phyloP scores from a whole-genome alignment of 2,113 vertebrate species.

The Colius striatus region DNA sequence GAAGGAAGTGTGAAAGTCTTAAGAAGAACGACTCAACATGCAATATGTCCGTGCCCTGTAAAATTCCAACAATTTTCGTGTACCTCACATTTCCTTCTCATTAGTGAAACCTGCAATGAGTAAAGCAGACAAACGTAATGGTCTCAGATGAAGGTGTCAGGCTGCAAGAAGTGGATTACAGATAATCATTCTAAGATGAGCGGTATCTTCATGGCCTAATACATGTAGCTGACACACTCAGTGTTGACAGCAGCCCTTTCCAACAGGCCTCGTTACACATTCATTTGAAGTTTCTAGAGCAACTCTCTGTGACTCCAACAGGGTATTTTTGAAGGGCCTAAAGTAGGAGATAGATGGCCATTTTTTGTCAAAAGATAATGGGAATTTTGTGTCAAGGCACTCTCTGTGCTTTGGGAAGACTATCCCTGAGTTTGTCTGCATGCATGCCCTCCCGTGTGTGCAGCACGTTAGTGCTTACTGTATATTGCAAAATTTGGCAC shows the following conservation, averaged over 20 bases:
- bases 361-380: background rate
- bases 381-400: background rate
- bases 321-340: background rate
- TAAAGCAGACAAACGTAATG: background rate
- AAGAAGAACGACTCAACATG: background rate
- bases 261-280: background rate
- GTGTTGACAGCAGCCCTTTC: background rate
- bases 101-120: background rate
- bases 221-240: accelerated
- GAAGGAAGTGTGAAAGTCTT: slow-evolving; percentile 14
- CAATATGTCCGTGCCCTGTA: background rate
- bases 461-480: background rate
- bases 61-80: background rate
- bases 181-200: background rate
- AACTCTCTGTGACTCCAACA: background rate
- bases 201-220: background rate
- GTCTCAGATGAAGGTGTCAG: background rate
- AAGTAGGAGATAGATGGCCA: background rate
- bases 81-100: background rate
- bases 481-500: slow-evolving; percentile 53
- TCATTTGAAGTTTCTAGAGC: background rate
- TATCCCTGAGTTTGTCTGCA: background rate
- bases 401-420: background rate
- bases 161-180: background rate
- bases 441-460: background rate